phyloP scores from a whole-genome alignment of 2,113 vertebrate species.

The Tyto alba region DNA sequence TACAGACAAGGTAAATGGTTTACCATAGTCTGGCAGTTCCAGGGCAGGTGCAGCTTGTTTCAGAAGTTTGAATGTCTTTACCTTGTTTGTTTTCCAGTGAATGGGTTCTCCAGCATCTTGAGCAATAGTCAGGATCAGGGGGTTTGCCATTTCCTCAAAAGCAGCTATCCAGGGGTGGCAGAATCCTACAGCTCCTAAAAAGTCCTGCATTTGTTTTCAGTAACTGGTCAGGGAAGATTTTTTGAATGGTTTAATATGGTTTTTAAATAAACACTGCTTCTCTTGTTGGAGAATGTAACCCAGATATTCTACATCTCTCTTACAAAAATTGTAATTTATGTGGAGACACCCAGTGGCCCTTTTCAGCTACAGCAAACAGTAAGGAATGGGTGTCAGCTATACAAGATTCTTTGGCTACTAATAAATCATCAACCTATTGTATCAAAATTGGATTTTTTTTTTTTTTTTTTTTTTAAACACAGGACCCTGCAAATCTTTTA shows the following conservation, averaged over 20 bases:
- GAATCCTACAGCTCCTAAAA: background rate
- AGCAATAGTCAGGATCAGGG: too few relatives aligned
- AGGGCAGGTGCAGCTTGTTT: background rate
- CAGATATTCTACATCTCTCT: background rate
- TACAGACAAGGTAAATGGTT: background rate
- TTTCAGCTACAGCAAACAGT: background rate
- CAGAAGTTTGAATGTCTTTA: background rate
- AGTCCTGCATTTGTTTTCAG: background rate
- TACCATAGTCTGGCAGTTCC: background rate
- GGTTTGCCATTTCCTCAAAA: background rate
- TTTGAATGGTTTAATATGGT: background rate
- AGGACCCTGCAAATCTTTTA: background rate
- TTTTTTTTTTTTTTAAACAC: background rate
- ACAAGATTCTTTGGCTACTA: background rate
- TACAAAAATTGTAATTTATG: background rate
- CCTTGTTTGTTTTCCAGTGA: background rate
- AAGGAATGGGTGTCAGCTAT: background rate
- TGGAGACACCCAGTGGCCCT: background rate
- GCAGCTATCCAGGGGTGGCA: background rate
- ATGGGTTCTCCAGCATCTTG: background rate
- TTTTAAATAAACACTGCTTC: rapidly evolving
- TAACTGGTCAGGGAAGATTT: background rate
- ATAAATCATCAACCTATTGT: background rate
- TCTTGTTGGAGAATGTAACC: background rate
- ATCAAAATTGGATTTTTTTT: background rate